A percentile compares a stretch with the other conserved stretches of the same genome.
Conservation (phyloP, 2,797 vertebrate genomes). For the Cebuella pygmaea region DNA sequence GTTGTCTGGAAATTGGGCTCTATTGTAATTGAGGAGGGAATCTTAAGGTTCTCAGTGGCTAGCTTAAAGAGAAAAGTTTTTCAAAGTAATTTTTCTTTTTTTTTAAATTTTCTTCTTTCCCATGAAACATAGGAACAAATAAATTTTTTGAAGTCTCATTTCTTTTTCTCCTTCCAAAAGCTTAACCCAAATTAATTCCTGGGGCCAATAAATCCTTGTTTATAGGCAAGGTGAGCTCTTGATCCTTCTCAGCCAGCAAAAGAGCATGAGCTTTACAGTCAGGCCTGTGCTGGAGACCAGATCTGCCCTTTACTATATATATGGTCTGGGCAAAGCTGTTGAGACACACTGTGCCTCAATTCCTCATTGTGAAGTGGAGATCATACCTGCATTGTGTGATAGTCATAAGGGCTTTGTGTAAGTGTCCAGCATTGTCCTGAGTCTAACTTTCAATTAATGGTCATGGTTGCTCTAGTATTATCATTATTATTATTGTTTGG, state of each 20-base stretch:
- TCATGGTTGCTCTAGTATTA: neutral
- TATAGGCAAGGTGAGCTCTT: neutral
- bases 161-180: constrained; percentile 24
- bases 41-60: neutral
- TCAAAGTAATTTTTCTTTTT: neutral
- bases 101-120: too few species aligned
- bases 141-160: neutral
- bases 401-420: neutral
- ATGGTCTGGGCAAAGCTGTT: neutral
- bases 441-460: neutral
- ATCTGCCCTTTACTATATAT: neutral
- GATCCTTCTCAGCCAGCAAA: neutral
- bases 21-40: neutral
- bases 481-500: neutral
- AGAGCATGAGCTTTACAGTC: neutral
- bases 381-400: neutral
- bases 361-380: neutral
- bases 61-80: neutral
- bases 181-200: neutral
- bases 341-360: neutral
- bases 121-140: neutral
- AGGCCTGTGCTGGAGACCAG: neutral
- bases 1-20: neutral
- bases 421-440: neutral
- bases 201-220: neutral